Evolutionary conservation across 2,888 invertebrate genomes (phyloP).

Genomic region (Drosophila nr. fundita): DNA sequence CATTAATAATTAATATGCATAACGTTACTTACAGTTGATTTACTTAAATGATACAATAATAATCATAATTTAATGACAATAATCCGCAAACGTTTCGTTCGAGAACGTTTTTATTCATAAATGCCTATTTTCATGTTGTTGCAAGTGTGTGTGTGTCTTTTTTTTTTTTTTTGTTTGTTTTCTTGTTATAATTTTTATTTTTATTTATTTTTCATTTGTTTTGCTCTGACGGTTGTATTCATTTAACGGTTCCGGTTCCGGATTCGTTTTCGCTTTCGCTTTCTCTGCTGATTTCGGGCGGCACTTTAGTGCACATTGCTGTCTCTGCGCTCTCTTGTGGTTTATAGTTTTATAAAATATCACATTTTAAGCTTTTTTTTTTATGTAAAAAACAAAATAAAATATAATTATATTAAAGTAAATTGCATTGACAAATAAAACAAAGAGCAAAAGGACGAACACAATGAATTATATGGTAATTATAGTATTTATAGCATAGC

Average conservation of each 20-base stretch:
- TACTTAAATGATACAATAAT: slow-evolving; percentile 72
- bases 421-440: slow-evolving; percentile 21
- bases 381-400: slow-evolving; percentile 20
- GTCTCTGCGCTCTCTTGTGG: slow-evolving; percentile 43
- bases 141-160: slow-evolving; percentile 19
- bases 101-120: slow-evolving; percentile 35
- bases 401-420: slow-evolving; percentile 25
- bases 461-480: slow-evolving; percentile 2
- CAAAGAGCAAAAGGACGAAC: slow-evolving; percentile 8
- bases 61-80: slow-evolving; percentile 71
- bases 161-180: slow-evolving; percentile 11
- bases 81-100: slow-evolving; percentile 52
- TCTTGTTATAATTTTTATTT: slow-evolving; percentile 2
- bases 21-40: slow-evolving; percentile 79
- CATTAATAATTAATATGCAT: slow-evolving; percentile 73
- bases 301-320: slow-evolving; percentile 34
- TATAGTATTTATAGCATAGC: slow-evolving; percentile 39
- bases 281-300: slow-evolving; percentile 33
- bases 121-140: slow-evolving; percentile 38
- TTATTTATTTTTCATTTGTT: slow-evolving; percentile 13
- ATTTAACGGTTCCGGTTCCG: slow-evolving; percentile 13
- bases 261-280: slow-evolving; percentile 19
- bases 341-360: slow-evolving; percentile 85
- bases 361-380: slow-evolving; percentile 85
- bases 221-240: slow-evolving; percentile 45